Base-by-base conservation (phyloP, 2,888 invertebrate genomes). In the Dynastes grantii region DNA sequence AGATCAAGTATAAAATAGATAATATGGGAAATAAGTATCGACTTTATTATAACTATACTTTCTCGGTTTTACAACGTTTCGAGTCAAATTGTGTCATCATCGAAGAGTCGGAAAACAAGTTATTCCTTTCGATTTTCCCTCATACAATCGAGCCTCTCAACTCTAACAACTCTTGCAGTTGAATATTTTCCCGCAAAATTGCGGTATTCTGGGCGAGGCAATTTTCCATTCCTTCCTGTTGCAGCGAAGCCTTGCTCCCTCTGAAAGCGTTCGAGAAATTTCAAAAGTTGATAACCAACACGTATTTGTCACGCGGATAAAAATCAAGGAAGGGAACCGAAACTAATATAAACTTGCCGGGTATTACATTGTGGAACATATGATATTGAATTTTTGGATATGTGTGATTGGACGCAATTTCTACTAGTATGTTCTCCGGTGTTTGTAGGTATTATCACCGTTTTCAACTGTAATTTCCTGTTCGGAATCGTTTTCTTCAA, bases 271-370 rank as follows among this genome's bases (percentile, higher is more conserved):
- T 68, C 68, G 49, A 27, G 49, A 68, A 51, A 51, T 68, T 68
- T 68, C 68, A 68, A 49, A 68, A 68, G 51, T 68, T 65, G 51
- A 68, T 49, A 68, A 68, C 68, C n/a, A 68, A 68, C 68, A 68
- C 51, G 68, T 68, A 68, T 68, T 68, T 51, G 68, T 49, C 68
- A 49, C 68, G 13, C 16, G 22, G 11, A 61, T 68, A 68, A 68
- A 68, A 68, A 68, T 68, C 11, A 29, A 61, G 68, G 29, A 68
- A 49, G 49, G 51, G 22, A 68, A 68, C 27, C 49, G 49, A 51
- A 68, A 68, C 68, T 68, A 49, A 68, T 49, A 68, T 68, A 68
- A 68, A 68, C 68, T 68, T 68, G 68, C 16, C 22, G 22, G 32
- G 40, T 16, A 40, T 65, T 37, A 65, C 40, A 40, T 37, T 27